These are phyloP conservation scores for Lagenorhynchus albirostris DNA, from an alignment of 2,113 vertebrate species.

Conservation along the genomic window DNA sequence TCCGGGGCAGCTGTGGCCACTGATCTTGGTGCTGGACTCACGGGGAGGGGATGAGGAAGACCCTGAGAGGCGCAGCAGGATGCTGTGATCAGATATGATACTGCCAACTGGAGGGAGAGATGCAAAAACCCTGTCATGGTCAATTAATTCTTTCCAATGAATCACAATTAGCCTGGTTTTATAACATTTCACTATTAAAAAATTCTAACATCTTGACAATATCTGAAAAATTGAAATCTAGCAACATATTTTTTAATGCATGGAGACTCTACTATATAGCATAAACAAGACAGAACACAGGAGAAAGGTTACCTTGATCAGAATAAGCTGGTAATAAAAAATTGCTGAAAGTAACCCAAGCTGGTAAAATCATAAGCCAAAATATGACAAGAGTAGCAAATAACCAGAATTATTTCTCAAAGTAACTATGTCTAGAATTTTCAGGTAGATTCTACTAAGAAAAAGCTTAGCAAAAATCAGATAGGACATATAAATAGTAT, in stretches of 20 bases:
- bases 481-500: background rate
- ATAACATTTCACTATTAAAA: conserved; percentile 55
- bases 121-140: conserved; percentile 69
- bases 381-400: conserved; percentile 40
- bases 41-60: conserved; percentile 90
- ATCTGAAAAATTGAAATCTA: conserved; percentile 33
- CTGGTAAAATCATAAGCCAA: conserved; percentile 63
- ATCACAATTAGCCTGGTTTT: conserved; percentile 51
- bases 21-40: conserved; percentile 89
- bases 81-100: conserved; percentile 86
- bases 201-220: conserved; percentile 50
- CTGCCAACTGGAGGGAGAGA: conserved; percentile 84
- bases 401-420: conserved; percentile 38
- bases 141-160: conserved; percentile 61
- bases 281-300: conserved; percentile 49
- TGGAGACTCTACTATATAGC: background rate
- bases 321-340: conserved; percentile 63
- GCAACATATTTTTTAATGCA: conserved; percentile 11
- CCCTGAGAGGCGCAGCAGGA: conserved; percentile 89
- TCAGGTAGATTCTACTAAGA: conserved; percentile 30
- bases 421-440: conserved; percentile 33
- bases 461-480: conserved; percentile 21
- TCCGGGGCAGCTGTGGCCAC: conserved; percentile 89
- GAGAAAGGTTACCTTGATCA: conserved; percentile 50
- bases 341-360: conserved; percentile 44